phyloP scores from a whole-genome alignment of 2,113 vertebrate genomes.

The human (Homo sapiens) region DNA sequence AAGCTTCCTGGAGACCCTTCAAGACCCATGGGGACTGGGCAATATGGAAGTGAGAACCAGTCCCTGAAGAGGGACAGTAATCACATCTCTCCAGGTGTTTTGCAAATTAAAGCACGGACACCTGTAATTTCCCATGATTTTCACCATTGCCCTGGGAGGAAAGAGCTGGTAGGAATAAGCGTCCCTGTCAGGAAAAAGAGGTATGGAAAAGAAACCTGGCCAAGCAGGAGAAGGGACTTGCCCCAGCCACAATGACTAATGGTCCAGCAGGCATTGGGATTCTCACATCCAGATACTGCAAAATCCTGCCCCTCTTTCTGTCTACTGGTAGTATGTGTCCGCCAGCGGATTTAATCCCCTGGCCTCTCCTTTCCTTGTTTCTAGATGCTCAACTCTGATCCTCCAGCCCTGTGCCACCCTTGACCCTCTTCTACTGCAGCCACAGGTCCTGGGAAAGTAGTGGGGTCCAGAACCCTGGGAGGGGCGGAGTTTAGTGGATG shows the following conservation, averaged over 20 bases:
- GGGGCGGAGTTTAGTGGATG: neutral
- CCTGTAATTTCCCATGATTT: neutral
- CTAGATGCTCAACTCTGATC: slow-evolving; percentile 20
- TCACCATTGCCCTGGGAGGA: neutral
- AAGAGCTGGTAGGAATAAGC: neutral
- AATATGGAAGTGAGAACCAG: neutral
- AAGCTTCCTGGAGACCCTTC: neutral
- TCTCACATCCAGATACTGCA: neutral
- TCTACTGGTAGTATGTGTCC: neutral
- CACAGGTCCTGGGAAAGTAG: slow-evolving; percentile 20
- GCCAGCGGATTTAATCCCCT: neutral
- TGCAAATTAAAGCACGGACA: neutral
- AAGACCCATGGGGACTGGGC: neutral
- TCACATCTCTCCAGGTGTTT: neutral
- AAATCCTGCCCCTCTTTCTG: neutral
- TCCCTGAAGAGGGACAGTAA: neutral
- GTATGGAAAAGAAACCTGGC: neutral
- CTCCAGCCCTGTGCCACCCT: neutral
- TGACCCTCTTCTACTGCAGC: neutral
- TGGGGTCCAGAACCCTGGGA: neutral
- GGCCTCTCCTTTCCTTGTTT: slow-evolving; percentile 39
- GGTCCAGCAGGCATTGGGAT: neutral
- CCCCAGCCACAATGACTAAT: neutral
- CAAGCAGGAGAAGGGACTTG: neutral
- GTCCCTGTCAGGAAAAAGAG: neutral